Evolutionary conservation across 2,797 vertebrate genomes (phyloP), one percentile per base, ranked within the genome.

Genomic region (Paguma larvata): DNA sequence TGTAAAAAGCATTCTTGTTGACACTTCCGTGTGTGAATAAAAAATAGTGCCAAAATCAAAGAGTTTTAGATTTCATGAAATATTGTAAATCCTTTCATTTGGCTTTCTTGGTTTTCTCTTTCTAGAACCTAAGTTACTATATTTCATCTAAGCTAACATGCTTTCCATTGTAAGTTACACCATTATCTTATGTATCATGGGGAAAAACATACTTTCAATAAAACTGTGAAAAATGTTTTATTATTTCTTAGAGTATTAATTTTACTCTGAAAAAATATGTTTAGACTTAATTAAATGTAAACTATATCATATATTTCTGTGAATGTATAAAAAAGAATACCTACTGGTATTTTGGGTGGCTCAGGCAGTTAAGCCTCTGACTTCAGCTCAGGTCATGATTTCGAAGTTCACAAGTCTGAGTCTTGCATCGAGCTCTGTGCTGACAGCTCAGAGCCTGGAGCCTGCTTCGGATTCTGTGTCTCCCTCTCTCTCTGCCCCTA

Each of bases 171-270:
- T 62, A 63, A 80, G 16, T 62, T 53, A 46, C 13, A 86, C 16
- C 5, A 38, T 80, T 85, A 72, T 86, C 93, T 97, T 95, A 59
- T 91, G 27, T 72, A 79, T 86, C n/a, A 84, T 25, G 65, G 65
- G 88, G 67, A 73, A 41, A 92, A 92, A 72, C 68, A 73, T 70
- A 68, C 5, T 83, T 67, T 46, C 3, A 93, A 70, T 94, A 41
- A 73, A 92, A 68, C 13, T 79, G 23, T 56, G 56, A 75, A 80
- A 13, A 78, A 46, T 85, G 2, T 87, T 79, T 92, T 73, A 68
- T 44, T 93, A 30, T 59, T 18, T 51, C 18, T 89, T 89, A 63
- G 10, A 77, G 84, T 92, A 79, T 95, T 84, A 86, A 46, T 96
- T 96, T 94, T 93, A 91, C 70, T 63, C 67, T 95, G 41, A 85